phyloP scores from a whole-genome alignment of 2,888 invertebrate species.

The Chloroclystis v-ata region DNA sequence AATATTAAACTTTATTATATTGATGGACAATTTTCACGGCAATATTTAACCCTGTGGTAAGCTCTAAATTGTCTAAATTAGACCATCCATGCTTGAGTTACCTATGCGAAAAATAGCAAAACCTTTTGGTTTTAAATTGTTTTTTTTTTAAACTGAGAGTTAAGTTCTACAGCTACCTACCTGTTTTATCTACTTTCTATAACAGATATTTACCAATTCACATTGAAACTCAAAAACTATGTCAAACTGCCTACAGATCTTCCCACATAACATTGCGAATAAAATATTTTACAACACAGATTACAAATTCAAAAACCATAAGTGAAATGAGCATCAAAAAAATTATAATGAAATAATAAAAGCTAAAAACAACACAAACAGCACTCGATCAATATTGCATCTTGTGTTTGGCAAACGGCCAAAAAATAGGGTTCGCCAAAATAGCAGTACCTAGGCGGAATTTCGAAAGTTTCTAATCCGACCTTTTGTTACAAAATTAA shows the following conservation, averaged over 20 bases:
- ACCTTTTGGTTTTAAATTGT: too few species aligned
- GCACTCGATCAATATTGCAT: conserved; percentile 17
- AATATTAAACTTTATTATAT: too few species aligned
- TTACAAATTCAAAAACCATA: background rate
- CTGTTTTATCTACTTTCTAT: too few species aligned
- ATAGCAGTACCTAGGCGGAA: conserved; percentile 1
- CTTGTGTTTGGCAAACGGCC: conserved; percentile 11
- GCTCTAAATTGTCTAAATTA: too few species aligned
- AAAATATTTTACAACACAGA: background rate
- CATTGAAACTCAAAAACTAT: background rate
- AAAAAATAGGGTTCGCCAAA: conserved; percentile 12
- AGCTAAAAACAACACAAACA: conserved; percentile 18
- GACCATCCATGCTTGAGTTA: too few species aligned
- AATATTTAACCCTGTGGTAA: too few species aligned
- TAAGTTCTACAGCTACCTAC: too few species aligned
- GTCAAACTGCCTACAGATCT: background rate
- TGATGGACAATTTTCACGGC: too few species aligned
- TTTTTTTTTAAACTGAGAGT: too few species aligned
- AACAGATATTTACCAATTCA: too few species aligned
- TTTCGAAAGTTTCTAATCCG: background rate
- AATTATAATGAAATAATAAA: too few species aligned
- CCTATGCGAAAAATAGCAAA: too few species aligned
- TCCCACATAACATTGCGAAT: background rate
- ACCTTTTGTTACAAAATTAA: background rate
- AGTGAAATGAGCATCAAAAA: background rate